These are phyloP conservation scores for Meliscaeva auricollis DNA, from an alignment of 2,888 invertebrate genomes.

Conservation along the genomic window DNA sequence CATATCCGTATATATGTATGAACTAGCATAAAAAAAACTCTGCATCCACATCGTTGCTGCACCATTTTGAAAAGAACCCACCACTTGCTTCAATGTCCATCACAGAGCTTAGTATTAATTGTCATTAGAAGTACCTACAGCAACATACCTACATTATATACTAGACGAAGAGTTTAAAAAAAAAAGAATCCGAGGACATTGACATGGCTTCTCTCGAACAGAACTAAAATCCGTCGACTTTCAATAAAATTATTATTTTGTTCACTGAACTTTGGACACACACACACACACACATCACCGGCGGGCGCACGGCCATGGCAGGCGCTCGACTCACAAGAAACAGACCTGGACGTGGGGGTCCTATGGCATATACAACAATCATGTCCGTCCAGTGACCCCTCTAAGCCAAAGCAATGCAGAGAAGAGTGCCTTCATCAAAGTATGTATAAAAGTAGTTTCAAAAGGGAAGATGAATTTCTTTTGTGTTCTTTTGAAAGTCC, in stretches of 20 bases:
- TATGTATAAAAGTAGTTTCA: neutral
- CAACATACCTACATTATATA: neutral
- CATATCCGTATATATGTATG: neutral
- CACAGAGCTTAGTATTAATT: conserved; percentile 67
- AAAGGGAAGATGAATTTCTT: conserved; percentile 28
- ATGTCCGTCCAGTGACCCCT: conserved; percentile 60
- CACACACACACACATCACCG: too few species aligned
- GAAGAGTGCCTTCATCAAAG: conserved; percentile 26
- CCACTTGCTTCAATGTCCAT: conserved; percentile 57
- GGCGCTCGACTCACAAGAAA: conserved; percentile 11
- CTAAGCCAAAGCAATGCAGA: conserved; percentile 1
- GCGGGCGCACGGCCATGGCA: neutral
- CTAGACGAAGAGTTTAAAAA: neutral
- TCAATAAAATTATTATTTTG: conserved; percentile 75
- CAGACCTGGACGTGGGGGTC: neutral
- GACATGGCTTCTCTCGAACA: conserved; percentile 41
- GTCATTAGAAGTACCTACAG: conserved; percentile 52
- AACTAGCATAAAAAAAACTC: neutral
- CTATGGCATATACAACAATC: neutral
- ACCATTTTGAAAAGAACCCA: conserved; percentile 54
- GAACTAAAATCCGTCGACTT: conserved; percentile 46
- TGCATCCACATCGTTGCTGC: conserved; percentile 7
- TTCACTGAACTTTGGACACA: conserved; percentile 63
- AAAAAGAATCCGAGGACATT: conserved; percentile 53
- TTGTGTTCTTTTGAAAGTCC: conserved; percentile 27